phyloP scores from a whole-genome alignment of 35 echinoderm and acorn worm genomes.

The Heliocidaris erythrogramma region DNA sequence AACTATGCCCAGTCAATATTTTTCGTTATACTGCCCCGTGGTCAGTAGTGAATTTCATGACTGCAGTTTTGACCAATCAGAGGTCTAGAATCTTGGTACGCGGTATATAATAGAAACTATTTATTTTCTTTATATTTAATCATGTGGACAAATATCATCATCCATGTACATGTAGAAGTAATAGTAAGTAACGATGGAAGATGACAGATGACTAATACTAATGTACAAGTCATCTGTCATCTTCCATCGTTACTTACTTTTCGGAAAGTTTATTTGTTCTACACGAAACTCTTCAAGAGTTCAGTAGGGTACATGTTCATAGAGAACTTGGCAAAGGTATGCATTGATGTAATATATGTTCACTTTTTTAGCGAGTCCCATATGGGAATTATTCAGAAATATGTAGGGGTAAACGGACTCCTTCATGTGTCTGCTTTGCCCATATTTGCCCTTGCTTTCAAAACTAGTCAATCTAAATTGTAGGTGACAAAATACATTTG shows the following conservation, averaged over 20 bases:
- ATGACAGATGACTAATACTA: too few species aligned
- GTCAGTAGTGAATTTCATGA: too few species aligned
- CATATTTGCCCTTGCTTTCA: not conserved
- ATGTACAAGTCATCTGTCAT: not conserved
- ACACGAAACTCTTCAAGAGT: not conserved
- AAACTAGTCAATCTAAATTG: not conserved
- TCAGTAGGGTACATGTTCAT: not conserved
- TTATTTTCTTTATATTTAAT: too few species aligned
- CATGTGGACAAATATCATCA: too few species aligned
- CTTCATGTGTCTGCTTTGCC: not conserved
- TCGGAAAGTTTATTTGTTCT: not conserved
- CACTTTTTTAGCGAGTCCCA: not conserved
- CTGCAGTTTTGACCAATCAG: too few species aligned
- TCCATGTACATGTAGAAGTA: too few species aligned
- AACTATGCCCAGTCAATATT: not conserved
- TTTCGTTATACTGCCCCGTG: too few species aligned
- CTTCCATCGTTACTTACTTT: not conserved
- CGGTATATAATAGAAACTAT: too few species aligned
- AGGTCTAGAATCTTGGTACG: too few species aligned
- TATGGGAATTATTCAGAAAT: not conserved
- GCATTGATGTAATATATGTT: not conserved
- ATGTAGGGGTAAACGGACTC: not conserved
- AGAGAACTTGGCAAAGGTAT: not conserved
- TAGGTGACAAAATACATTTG: not conserved
- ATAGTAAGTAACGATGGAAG: too few species aligned